phyloP scores from a whole-genome alignment of 2,888 invertebrate species.

The Ypsolopha scabrella region DNA sequence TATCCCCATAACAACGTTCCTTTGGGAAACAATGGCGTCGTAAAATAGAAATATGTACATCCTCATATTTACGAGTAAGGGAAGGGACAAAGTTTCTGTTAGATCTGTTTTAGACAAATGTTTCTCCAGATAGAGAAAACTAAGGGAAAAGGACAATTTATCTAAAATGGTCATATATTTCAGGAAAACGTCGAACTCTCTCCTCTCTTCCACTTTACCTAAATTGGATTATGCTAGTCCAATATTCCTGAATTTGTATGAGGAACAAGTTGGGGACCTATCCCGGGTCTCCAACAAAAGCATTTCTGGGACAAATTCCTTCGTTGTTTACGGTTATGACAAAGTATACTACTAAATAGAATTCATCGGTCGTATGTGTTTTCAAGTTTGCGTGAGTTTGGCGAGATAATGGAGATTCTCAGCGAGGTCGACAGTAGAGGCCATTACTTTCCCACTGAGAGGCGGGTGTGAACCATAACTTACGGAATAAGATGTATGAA shows the following conservation, averaged over 20 bases:
- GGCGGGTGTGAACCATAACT: constrained; percentile 8
- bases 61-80: constrained; percentile 16
- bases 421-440: constrained; percentile 16
- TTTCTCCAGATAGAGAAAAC: constrained; percentile 54
- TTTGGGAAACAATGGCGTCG: constrained; percentile 1
- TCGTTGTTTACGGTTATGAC: constrained; percentile 53
- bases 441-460: constrained; percentile 15
- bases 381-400: constrained; percentile 27
- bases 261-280: constrained; percentile 49
- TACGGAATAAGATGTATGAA: background rate
- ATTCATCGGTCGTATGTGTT: constrained; percentile 26
- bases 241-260: constrained; percentile 60
- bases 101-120: constrained; percentile 57
- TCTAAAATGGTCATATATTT: constrained; percentile 65
- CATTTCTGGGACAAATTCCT: constrained; percentile 47
- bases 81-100: constrained; percentile 40
- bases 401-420: constrained; percentile 31
- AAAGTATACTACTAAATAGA: constrained; percentile 18
- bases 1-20: background rate
- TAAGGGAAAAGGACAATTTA: constrained; percentile 56
- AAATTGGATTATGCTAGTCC: constrained; percentile 61
- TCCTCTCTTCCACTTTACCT: constrained; percentile 57
- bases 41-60: constrained; percentile 5
- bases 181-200: constrained; percentile 48
- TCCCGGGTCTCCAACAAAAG: constrained; percentile 46